phyloP scores from a whole-genome alignment of 2,113 vertebrate genomes.

The Hoplias malabaricus region DNA sequence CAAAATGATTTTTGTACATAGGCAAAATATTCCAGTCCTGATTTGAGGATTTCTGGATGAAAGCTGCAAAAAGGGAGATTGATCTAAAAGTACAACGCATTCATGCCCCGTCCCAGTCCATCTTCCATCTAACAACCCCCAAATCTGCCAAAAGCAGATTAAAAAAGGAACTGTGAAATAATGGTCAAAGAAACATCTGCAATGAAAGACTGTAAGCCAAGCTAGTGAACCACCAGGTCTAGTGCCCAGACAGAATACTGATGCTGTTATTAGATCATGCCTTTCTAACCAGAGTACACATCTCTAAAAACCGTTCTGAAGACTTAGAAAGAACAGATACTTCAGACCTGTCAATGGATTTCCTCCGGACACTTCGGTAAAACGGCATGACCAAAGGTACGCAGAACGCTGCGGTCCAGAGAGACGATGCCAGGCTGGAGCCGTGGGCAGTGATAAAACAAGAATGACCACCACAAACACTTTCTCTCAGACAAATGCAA shows the following conservation, averaged over 20 bases:
- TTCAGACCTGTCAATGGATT: not conserved
- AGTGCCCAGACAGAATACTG: too few species aligned
- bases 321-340: not conserved
- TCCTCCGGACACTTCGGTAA: not conserved
- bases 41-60: not conserved
- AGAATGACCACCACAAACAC: not conserved
- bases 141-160: not conserved
- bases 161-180: not conserved
- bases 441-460: not conserved
- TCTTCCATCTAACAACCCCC: too few species aligned
- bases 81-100: not conserved
- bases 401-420: fast-evolving
- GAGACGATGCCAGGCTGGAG: not conserved
- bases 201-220: not conserved
- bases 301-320: not conserved
- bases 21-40: not conserved
- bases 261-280: not conserved
- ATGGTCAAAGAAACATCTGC: too few species aligned
- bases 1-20: not conserved
- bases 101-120: too few species aligned
- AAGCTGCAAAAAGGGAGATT: not conserved
- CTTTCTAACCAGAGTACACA: not conserved
- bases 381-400: not conserved
- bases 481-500: not conserved
- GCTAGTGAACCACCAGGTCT: not conserved